Evolutionary conservation across 2,113 vertebrate genomes (phyloP), one percentile per base, ranked within the genome.

Genomic region (Lophius piscatorius): DNA sequence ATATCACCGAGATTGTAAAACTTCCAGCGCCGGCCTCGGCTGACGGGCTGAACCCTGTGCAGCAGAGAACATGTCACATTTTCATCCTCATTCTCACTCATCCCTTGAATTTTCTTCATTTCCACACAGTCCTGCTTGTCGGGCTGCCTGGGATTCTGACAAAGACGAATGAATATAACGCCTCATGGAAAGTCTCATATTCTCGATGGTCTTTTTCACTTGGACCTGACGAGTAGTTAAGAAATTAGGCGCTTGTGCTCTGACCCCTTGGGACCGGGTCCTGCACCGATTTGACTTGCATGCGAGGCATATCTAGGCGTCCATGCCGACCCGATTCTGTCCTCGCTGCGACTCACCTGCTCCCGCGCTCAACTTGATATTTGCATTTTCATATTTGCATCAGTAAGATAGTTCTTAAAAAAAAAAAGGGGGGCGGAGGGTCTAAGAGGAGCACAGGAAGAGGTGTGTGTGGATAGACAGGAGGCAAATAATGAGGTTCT

Each of bases 331-430:
- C 86, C 74, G 74, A 86, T 86, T 90, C 85, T 85, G 86, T 89
- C 89, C 87, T 81, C 69, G 78, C 87, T 82, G 74, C 56, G 80
- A 78, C 80, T 86, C 91, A 89, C 87, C 89, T 89, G 87, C 77
- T 85, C 65, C 54, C 34, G 60, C 55, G 68, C 63, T 70, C 63
- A 63, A 61, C 78, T 41, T 24, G 4, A 29, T 31, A 88, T 92
- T 91, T 91, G 80, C 84, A 92, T 91, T 87, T 82, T 78, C 64
- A 83, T 77, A 90, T 92, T 78, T 75, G 76, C 78, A 78, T 89
- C 63, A 23, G 21, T 50, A 58, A 73, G 71, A 76, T 57, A 73
- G n/a, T 16, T 50, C 40, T 41, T 6, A 52, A 49, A 54, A 40
- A 23, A 33, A 54, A 21, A 12, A 8, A 16, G 20, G n/a, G 38